Evolutionary conservation across 2,797 vertebrate species (phyloP).

Genomic region (Etheostoma perlongum): DNA sequence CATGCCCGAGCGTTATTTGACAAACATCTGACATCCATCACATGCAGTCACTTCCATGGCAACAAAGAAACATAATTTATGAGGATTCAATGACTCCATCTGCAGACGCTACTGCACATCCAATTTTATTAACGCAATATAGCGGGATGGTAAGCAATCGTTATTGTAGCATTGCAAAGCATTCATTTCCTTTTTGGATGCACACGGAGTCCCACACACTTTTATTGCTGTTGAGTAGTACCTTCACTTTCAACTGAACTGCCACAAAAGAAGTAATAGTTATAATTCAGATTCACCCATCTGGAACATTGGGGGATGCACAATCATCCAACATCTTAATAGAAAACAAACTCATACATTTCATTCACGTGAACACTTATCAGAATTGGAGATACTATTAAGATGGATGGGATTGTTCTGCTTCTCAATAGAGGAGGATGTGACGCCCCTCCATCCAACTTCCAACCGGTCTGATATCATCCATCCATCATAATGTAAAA

Average conservation of each 20-base stretch:
- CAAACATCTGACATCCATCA: slow-evolving; percentile 59
- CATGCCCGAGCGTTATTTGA: slow-evolving; percentile 53
- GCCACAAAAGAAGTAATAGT: slow-evolving; percentile 57
- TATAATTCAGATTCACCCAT: slow-evolving; percentile 54
- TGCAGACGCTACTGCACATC: slow-evolving; percentile 40
- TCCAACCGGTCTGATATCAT: slow-evolving; percentile 59
- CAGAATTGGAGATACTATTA: slow-evolving; percentile 35
- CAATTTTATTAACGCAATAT: slow-evolving; percentile 55
- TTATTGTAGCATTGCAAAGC: slow-evolving; percentile 51
- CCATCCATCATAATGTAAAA: slow-evolving; percentile 38
- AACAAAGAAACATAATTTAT: slow-evolving; percentile 67
- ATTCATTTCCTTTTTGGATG: slow-evolving; percentile 48
- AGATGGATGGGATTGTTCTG: slow-evolving; percentile 39
- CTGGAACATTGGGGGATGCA: slow-evolving; percentile 44
- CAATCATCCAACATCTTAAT: slow-evolving; percentile 46
- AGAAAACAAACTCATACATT: slow-evolving; percentile 34
- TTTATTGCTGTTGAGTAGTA: slow-evolving; percentile 53
- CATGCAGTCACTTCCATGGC: slow-evolving; percentile 65
- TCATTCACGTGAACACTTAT: slow-evolving; percentile 34
- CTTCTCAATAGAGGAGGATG: slow-evolving; percentile 39
- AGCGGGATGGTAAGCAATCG: slow-evolving; percentile 50
- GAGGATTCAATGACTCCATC: slow-evolving; percentile 49
- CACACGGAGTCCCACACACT: slow-evolving; percentile 16
- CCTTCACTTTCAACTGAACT: slow-evolving; percentile 44
- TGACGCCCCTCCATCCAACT: slow-evolving; percentile 45